Evolutionary conservation across 1,140 invertebrate species (phyloP).

Genomic region (Drosophila tsacasi): DNA sequence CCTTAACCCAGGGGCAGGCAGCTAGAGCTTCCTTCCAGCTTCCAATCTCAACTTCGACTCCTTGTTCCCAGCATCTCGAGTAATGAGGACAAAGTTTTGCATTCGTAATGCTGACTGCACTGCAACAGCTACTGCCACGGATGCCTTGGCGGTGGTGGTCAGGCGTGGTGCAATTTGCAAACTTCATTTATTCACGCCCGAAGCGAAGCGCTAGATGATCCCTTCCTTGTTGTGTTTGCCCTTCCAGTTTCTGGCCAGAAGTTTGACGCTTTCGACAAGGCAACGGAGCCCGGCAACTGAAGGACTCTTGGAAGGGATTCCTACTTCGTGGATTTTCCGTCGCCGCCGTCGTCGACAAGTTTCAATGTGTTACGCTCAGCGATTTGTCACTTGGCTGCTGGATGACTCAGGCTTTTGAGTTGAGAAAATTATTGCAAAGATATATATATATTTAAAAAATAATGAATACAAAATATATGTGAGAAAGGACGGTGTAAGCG

Average conservation of each 20-base stretch:
- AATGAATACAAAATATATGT: background rate
- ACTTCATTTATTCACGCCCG: constrained; percentile 83
- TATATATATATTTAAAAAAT: background rate
- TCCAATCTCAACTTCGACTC: constrained; percentile 18
- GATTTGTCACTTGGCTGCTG: constrained; percentile 73
- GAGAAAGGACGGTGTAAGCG: background rate
- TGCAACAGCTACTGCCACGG: constrained; percentile 38
- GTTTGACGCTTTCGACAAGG: constrained; percentile 76
- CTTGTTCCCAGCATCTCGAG: constrained; percentile 41
- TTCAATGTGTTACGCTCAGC: constrained; percentile 23
- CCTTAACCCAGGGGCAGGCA: constrained; percentile 74
- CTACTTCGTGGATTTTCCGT: background rate
- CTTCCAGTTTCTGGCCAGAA: constrained; percentile 61
- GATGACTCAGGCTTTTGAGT: constrained; percentile 16
- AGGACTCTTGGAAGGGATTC: constrained; percentile 29
- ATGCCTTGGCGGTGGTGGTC: constrained; percentile 73
- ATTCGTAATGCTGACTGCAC: constrained; percentile 65
- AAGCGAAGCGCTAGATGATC: constrained; percentile 59
- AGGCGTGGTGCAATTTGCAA: constrained; percentile 83
- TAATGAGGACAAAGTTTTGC: constrained; percentile 84
- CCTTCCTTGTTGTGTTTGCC: constrained; percentile 66
- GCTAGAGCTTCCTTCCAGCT: constrained; percentile 30
- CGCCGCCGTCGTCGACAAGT: background rate
- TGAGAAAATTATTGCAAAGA: background rate
- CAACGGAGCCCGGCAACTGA: constrained; percentile 51